These are phyloP conservation scores for Calliscelio sp. DNA, from an alignment of 2,888 invertebrate species.

Conservation along the genomic window DNA sequence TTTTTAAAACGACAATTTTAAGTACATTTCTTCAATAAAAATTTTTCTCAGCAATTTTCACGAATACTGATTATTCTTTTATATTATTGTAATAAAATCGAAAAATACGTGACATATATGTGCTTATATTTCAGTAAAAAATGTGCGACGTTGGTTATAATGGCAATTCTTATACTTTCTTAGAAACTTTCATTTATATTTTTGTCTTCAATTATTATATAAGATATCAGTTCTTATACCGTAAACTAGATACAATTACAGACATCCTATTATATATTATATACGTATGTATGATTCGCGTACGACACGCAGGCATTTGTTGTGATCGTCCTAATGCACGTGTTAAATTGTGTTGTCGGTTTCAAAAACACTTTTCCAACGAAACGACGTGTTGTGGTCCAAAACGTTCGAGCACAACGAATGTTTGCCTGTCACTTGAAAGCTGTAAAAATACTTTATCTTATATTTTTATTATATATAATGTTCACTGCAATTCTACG, in stretches of 20 bases:
- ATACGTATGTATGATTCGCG: constrained; percentile 69
- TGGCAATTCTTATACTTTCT: not conserved
- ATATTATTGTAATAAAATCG: too few relatives aligned
- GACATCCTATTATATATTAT: constrained; percentile 67
- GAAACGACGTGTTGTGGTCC: constrained; percentile 6
- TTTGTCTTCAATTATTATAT: constrained; percentile 34
- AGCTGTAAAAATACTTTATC: constrained; percentile 65
- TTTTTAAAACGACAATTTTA: too few relatives aligned
- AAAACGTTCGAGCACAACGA: constrained; percentile 27
- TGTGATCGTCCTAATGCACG: constrained; percentile 24
- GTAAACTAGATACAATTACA: constrained; percentile 62
- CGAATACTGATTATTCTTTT: too few relatives aligned
- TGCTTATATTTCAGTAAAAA: too few relatives aligned
- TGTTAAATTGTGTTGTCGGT: constrained; percentile 24
- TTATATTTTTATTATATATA: constrained; percentile 63
- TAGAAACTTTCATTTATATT: constrained; percentile 24
- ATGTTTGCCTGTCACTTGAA: constrained; percentile 56
- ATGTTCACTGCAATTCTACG: constrained; percentile 81
- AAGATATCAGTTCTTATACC: constrained; percentile 45
- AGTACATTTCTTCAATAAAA: too few relatives aligned
- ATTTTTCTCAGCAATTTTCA: too few relatives aligned
- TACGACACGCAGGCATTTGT: constrained; percentile 53
- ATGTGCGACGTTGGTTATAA: not conserved
- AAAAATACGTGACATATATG: too few relatives aligned
- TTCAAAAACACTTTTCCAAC: constrained; percentile 11